A percentile compares a stretch with the other conserved stretches of the same genome.
phyloP scores from a whole-genome alignment of 2,797 vertebrate species.

The Epinephelus awoara region DNA sequence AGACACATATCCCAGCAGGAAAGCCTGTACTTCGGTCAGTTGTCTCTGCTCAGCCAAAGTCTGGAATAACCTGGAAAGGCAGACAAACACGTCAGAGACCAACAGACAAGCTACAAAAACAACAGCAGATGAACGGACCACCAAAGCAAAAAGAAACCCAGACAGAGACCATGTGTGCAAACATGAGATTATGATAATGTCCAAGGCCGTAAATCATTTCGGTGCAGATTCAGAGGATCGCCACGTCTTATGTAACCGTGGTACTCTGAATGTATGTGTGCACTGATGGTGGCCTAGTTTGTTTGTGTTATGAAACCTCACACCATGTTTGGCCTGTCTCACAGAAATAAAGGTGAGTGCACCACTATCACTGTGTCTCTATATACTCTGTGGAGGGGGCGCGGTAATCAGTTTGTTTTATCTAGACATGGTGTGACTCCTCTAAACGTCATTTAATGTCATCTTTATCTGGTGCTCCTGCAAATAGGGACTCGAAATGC shows the following conservation, averaged over 20 bases:
- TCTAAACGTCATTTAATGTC: not conserved
- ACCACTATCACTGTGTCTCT: not conserved
- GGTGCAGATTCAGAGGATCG: not conserved
- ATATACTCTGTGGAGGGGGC: not conserved
- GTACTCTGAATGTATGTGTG: not conserved
- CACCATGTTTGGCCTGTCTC: not conserved
- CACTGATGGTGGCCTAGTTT: conserved; percentile 33
- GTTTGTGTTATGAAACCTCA: conserved; percentile 33
- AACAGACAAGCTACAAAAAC: not conserved
- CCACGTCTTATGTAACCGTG: conserved; percentile 31
- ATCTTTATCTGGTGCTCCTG: not conserved
- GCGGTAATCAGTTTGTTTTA: not conserved
- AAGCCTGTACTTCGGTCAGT: conserved; percentile 33
- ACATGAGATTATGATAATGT: conserved; percentile 7
- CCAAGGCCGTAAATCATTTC: not conserved
- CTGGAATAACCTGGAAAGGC: conserved; percentile 80
- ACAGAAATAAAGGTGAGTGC: conserved; percentile 25
- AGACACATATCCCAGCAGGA: conserved; percentile 79
- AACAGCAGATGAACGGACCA: not conserved
- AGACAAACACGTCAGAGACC: conserved; percentile 16
- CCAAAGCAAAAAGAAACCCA: not conserved
- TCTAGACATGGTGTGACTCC: not conserved
- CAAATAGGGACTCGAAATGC: no score
- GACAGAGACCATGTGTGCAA: not conserved
- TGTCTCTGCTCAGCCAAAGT: conserved; percentile 66